Evolutionary conservation across 2,888 invertebrate genomes (phyloP).

Genomic region (Coenonympha arcania): DNA sequence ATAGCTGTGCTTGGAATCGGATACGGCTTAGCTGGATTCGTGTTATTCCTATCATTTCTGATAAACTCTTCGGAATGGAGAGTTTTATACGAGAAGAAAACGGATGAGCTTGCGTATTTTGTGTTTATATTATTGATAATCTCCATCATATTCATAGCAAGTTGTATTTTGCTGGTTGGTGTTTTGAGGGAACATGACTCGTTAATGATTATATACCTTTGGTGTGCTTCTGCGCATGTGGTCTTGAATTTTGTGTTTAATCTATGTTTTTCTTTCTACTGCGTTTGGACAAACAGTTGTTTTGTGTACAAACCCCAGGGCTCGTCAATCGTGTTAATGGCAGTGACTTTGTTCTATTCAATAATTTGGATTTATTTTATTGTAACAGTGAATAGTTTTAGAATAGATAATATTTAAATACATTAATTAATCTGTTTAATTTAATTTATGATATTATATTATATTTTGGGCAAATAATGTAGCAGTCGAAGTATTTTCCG

Average conservation of each 20-base stretch:
- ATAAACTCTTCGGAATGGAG: conserved; percentile 32
- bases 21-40: conserved; percentile 34
- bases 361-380: conserved; percentile 34
- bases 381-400: conserved; percentile 35
- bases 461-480: background rate
- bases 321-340: conserved; percentile 24
- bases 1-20: conserved; percentile 32
- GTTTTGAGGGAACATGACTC: conserved; percentile 24
- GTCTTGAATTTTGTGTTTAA: conserved; percentile 31
- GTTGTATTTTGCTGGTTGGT: conserved; percentile 34
- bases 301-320: conserved; percentile 32
- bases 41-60: conserved; percentile 31
- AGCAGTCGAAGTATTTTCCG: too few species aligned
- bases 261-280: conserved; percentile 29
- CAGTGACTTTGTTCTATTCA: conserved; percentile 30
- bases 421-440: background rate
- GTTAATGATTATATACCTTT: conserved; percentile 32
- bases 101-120: conserved; percentile 34
- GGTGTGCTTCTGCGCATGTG: conserved; percentile 33
- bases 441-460: background rate
- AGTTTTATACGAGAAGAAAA: conserved; percentile 32
- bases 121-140: conserved; percentile 27
- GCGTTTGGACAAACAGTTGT: conserved; percentile 31
- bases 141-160: conserved; percentile 29
- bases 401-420: conserved; percentile 22